A percentile compares a stretch with the other conserved stretches of the same genome.
Evolutionary conservation across 2,113 vertebrate genomes (phyloP).

Genomic region (Daubentonia madagascariensis): DNA sequence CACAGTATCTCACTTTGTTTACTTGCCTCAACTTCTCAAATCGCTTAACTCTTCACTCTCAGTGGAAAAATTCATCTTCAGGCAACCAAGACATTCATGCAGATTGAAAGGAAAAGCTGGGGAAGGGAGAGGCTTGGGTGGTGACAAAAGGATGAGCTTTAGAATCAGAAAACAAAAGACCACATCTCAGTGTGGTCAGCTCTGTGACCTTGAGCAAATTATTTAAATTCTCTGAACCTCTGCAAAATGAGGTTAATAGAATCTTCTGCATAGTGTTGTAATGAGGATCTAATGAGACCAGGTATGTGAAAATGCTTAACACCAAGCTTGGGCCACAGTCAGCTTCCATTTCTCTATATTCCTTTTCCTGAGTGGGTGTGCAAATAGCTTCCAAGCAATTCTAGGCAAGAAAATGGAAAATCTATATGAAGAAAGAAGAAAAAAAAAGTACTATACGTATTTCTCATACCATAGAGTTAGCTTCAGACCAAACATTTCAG

Average conservation of each 20-base stretch:
- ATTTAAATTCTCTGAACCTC: not conserved
- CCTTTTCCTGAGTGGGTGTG: not conserved
- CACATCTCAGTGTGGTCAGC: not conserved
- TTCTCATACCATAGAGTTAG: not conserved
- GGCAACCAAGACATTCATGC: not conserved
- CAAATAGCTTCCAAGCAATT: not conserved
- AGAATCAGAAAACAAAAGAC: not conserved
- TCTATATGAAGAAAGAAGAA: not conserved
- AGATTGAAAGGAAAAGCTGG: not conserved
- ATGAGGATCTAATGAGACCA: not conserved
- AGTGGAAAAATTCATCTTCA: not conserved
- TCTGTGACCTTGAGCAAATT: not conserved
- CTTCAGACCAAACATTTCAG: not conserved
- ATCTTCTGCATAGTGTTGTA: not conserved
- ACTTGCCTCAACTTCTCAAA: not conserved
- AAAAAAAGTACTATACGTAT: not conserved
- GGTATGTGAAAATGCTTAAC: not conserved
- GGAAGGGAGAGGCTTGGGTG: not conserved
- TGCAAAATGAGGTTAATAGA: not conserved
- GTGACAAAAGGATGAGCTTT: not conserved
- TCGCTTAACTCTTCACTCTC: not conserved
- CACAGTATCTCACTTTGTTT: fast-evolving
- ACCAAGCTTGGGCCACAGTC: fast-evolving
- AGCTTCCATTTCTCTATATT: not conserved
- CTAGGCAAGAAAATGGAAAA: not conserved